Evolutionary conservation across 2,888 invertebrate species (phyloP), one percentile per base, ranked within the genome.

Genomic region (Acanthacorydalis orientalis): DNA sequence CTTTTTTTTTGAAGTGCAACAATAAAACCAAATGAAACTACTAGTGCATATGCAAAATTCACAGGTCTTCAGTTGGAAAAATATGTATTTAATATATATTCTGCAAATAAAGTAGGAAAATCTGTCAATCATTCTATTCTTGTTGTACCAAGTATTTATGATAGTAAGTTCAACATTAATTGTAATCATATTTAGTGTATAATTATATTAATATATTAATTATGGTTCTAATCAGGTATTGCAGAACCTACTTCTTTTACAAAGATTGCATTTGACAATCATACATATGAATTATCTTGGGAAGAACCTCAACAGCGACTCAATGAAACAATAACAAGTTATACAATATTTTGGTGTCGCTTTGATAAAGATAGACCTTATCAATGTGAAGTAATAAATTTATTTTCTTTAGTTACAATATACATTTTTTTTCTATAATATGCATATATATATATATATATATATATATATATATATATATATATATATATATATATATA

Each of bases 241-340:
- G 62, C 63, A 6, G 68, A 68, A 53, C 73, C 80, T n/a, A 62
- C 69, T 50, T 71, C 72, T 12, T 79, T 84, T 55, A 80, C 79
- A 8, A 87, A 85, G 66, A 74, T 83, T 12, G 78, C 78, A 34
- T 82, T 78, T 63, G 77, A 76, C 51, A 74, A 78, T 60, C 79
- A 80, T 32, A 72, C 76, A 14, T 86, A 83, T 60, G 80, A 82
- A 57, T 62, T 88, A 9, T 78, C 80, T 8, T 88, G 89, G 89
- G 73, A 74, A 53, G 70, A 74, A 23, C 78, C 82, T 1, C 51
- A 57, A n/a, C 57, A 65, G 45, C 53, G 54, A 31, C 11, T 48
- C 1, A 62, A 63, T 44, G 63, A 65, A 45, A 60, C 65, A 50
- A 64, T 78, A 23, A 71, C 69, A 31, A 79, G 80, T 60, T 90